Percentiles rank a stretch among this genome's conserved stretches.
Evolutionary conservation across 2,113 vertebrate genomes (phyloP).

Genomic region (Perognathus longimembris): DNA sequence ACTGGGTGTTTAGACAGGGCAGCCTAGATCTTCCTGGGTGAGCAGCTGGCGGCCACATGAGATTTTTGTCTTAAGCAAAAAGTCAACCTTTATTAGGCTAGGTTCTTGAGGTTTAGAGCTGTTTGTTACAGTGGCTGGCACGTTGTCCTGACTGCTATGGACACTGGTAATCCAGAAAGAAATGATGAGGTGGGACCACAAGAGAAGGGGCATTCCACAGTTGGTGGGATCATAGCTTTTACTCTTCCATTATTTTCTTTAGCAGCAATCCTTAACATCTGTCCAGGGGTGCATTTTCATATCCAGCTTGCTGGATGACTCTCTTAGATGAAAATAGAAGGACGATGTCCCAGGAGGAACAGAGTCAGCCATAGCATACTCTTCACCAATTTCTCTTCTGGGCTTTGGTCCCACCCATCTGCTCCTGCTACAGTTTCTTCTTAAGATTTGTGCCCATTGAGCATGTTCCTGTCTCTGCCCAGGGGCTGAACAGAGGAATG

Average conservation of each 20-base stretch:
- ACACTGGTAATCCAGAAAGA: background rate
- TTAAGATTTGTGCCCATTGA: rapidly evolving
- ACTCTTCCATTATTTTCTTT: background rate
- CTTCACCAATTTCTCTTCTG: background rate
- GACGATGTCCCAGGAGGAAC: background rate
- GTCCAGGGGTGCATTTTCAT: background rate
- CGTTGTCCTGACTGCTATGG: background rate
- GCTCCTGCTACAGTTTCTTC: background rate
- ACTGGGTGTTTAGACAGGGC: background rate
- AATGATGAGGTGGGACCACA: background rate
- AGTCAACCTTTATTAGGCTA: background rate
- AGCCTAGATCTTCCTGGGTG: background rate
- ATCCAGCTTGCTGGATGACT: background rate
- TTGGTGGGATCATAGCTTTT: background rate
- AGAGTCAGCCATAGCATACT: background rate
- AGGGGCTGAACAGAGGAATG: background rate
- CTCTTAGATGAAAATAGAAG: background rate
- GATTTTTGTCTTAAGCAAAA: background rate
- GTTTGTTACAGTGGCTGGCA: background rate
- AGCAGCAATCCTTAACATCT: background rate
- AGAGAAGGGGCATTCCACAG: background rate
- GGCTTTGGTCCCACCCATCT: rapidly evolving
- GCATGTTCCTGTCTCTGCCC: background rate
- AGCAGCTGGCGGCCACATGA: background rate
- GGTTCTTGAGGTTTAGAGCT: background rate